Percentiles rank a stretch among this genome's conserved stretches.
These are phyloP conservation scores for Ormyrus rosae DNA, from an alignment of 2,888 invertebrate genomes.

Conservation along the genomic window DNA sequence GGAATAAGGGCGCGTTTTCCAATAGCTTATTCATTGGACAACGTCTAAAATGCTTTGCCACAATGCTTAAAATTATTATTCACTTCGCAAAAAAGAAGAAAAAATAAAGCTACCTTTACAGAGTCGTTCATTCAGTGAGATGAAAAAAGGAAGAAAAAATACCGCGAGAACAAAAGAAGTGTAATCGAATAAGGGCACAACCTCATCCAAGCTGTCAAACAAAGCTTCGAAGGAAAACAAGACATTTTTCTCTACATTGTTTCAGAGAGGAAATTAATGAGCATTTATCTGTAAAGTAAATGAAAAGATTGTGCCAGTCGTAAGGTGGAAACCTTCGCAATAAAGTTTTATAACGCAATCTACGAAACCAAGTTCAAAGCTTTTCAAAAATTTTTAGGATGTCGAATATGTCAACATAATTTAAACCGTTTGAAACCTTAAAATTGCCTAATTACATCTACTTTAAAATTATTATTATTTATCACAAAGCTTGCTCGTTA, in stretches of 20 bases:
- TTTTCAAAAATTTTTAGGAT: too few relatives aligned
- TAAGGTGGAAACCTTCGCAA: too few relatives aligned
- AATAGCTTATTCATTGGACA: neutral
- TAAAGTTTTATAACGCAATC: too few relatives aligned
- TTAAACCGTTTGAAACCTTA: too few relatives aligned
- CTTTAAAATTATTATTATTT: too few relatives aligned
- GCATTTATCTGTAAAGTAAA: constrained; percentile 22
- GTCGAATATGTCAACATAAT: too few relatives aligned
- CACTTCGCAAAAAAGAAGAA: neutral
- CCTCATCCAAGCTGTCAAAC: neutral
- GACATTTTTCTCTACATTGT: constrained; percentile 20
- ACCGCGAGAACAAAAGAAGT: constrained; percentile 18
- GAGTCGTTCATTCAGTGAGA: constrained; percentile 1
- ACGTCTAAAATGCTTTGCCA: too few relatives aligned
- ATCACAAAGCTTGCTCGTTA: too few relatives aligned
- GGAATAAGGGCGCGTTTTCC: constrained; percentile 3
- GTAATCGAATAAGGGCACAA: constrained; percentile 27
- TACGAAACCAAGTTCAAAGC: too few relatives aligned
- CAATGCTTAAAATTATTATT: too few relatives aligned
- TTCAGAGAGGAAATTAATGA: constrained; percentile 12
- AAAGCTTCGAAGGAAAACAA: neutral
- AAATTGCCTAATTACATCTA: too few relatives aligned
- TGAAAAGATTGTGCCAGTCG: too few relatives aligned
- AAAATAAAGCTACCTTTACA: constrained; percentile 15
- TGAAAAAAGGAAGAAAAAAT: constrained; percentile 5